Base-by-base conservation (phyloP, 2,797 vertebrate species). In the Neosalanx taihuensis region DNA sequence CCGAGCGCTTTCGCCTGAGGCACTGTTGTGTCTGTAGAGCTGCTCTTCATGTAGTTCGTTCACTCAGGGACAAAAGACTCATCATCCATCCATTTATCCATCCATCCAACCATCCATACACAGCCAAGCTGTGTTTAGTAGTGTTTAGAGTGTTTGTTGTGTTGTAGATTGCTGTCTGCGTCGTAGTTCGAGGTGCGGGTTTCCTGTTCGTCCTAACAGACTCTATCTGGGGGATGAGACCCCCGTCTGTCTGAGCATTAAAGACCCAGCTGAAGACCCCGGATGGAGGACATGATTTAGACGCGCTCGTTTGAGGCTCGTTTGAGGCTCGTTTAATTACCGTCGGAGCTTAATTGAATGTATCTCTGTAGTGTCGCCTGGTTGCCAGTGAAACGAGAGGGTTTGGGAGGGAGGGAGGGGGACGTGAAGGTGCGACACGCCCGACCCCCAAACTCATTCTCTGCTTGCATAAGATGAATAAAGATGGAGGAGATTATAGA, bases 321-420 rank as follows among this genome's bases (percentile, higher is more conserved):
- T 90, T 89, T 89, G 84, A 84, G 86, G 84, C 87, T 87, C 87
- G 88, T 91, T 91, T 90, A 89, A 90, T 92, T 90, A 90, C 84
- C 84, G 80, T 70, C 83, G 82, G 79, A 84, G 83, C 78, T 65
- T 90, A 92, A 90, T 89, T 91, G 85, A 91, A 91, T 89, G 87
- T 89, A 89, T 85, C 88, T 89, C 83, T 82, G 76, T 89, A 89
- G 87, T 88, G 89, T 81, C 83, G 83, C 89, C 86, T 87, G 87
- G 87, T 86, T 91, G 87, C 80, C 86, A 89, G 91, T 90, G 84
- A 89, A 92, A 90, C 75, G 81, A 83, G 82, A 81, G 84, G 81
- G 78, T 77, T 35, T 35, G 33, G 33, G 20, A 17, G 63, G 63
- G n/a, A 23, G 64, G n/a, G 63, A 23, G 12, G 41, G 76, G 76